Evolutionary conservation across 1,140 invertebrate genomes (phyloP), one percentile per base, ranked within the genome.

Genomic region (Heliconius congener): DNA sequence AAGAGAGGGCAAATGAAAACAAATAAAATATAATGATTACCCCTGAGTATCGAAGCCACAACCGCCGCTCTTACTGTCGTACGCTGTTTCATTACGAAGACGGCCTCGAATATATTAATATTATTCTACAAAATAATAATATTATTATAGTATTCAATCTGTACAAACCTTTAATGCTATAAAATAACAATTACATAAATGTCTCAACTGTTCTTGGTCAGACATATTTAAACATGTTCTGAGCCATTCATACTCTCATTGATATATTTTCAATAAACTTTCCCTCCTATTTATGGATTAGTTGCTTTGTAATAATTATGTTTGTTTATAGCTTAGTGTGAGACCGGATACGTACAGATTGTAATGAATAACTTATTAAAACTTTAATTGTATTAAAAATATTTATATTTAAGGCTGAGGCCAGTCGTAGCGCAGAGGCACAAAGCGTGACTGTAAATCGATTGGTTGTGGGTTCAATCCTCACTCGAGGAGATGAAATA

Each of bases 261-360:
- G 60, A 66, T 66, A 66, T 30, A 81, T 81, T 85, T 86, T 86
- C 82, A 86, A 81, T 86, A 81, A 78, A 80, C 86, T 87, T 87
- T 87, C 84, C 78, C 82, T 86, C 83, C 83, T 78, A 81, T 84
- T 82, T 80, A 85, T 84, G 79, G 82, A 71, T 73, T 37, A 73
- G 73, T 30, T 77, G 46, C 37, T 78, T 76, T 77, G 66, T 75
- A 80, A 77, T 76, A 74, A 71, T 57, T 73, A 66, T 27, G 27
- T 57, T 76, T 73, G 23, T 42, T 52, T 79, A 30, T 42, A 73
- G 73, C 27, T 75, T 27, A 71, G 46, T 57, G 80, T 82, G 80
- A 81, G 80, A 80, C 82, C 78, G 76, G 81, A 82, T 71, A 57
- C 60, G 30, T 37, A 66, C 30, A 66, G 60, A 27, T 23, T 66